A percentile compares a stretch with the other conserved stretches of the same genome.
phyloP scores from a whole-genome alignment of 2,797 vertebrate species.

The Semotilus atromaculatus region DNA sequence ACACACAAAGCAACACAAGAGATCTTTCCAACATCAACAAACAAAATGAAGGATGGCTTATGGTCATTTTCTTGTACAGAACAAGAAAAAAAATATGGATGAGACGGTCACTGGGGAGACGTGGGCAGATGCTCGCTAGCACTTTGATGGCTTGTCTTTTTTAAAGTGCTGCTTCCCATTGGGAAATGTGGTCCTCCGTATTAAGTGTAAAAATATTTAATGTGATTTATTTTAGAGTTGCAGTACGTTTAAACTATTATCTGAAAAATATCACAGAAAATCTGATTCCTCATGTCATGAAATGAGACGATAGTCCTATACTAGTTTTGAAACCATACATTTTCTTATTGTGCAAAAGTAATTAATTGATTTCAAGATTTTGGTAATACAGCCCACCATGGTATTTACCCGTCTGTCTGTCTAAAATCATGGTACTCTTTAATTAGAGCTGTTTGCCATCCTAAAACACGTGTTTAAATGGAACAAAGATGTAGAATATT shows the following conservation, averaged over 20 bases:
- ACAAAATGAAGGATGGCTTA: background rate
- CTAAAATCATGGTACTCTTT: background rate
- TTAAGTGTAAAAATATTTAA: background rate
- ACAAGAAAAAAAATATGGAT: constrained; percentile 4
- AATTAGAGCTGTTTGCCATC: background rate
- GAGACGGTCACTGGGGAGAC: background rate
- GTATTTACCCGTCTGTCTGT: background rate
- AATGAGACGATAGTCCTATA: background rate
- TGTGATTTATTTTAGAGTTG: background rate
- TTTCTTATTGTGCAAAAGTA: background rate
- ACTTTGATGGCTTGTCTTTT: constrained; percentile 3
- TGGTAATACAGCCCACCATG: background rate
- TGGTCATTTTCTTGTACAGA: background rate
- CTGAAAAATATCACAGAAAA: background rate
- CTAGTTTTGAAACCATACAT: background rate
- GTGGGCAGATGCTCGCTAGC: background rate
- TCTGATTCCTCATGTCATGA: background rate
- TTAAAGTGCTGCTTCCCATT: background rate
- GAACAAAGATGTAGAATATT: constrained; percentile 16
- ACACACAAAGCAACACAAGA: background rate
- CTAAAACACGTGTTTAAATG: background rate
- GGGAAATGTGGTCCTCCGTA: background rate
- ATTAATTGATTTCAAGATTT: background rate
- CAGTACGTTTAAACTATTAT: background rate
- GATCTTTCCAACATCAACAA: background rate